These are phyloP conservation scores for Acridotheres tristis DNA, from an alignment of 2,797 vertebrate species.

Conservation along the genomic window DNA sequence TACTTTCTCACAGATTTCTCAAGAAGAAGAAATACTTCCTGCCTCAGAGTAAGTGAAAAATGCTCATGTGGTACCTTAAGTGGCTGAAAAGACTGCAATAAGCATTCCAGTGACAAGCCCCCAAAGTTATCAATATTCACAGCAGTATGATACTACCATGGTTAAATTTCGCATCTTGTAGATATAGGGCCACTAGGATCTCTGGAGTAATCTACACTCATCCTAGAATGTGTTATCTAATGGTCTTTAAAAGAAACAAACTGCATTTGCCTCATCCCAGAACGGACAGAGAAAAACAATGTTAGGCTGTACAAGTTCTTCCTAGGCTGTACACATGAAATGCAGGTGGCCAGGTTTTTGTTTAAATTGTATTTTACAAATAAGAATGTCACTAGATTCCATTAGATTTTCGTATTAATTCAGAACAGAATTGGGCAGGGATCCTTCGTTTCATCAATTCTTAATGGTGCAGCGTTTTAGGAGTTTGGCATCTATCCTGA, in stretches of 20 bases:
- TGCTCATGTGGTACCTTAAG: neutral
- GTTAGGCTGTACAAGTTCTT: neutral
- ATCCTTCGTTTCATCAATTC: neutral
- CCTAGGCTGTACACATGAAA: neutral
- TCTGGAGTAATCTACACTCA: neutral
- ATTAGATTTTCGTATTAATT: neutral
- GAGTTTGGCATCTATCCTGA: neutral
- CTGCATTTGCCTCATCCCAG: neutral
- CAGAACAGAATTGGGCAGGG: neutral
- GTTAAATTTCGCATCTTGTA: neutral
- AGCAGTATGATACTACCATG: neutral
- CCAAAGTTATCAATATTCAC: neutral
- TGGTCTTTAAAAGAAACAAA: neutral
- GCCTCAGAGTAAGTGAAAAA: neutral
- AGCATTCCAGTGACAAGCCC: neutral
- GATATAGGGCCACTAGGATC: neutral
- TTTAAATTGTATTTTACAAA: neutral
- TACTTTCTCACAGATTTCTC: neutral
- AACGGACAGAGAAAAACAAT: neutral
- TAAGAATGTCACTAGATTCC: neutral
- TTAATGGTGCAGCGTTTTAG: accelerated
- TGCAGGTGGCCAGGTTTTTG: neutral
- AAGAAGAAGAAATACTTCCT: neutral
- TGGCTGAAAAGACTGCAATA: neutral
- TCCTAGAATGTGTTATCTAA: neutral